Percentiles rank a stretch among this genome's conserved stretches.
These are phyloP conservation scores for Channa argus DNA, from an alignment of 2,113 vertebrate genomes.

Conservation along the genomic window DNA sequence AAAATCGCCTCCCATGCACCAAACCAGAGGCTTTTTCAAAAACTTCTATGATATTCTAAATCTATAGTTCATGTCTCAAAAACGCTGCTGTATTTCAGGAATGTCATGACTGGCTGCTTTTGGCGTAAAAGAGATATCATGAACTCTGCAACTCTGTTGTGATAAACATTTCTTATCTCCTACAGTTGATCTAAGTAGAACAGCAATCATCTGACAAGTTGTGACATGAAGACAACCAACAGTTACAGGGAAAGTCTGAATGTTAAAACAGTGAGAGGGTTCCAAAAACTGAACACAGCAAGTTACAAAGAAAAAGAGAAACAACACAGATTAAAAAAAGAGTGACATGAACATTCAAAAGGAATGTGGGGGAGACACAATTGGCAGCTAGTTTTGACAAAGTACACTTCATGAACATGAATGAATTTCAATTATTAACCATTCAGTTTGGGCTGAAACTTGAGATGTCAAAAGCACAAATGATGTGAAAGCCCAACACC, in stretches of 20 bases:
- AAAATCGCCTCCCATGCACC: background rate
- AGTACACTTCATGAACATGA: constrained; percentile 13
- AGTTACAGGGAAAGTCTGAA: background rate
- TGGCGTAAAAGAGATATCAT: background rate
- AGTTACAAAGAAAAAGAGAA: background rate
- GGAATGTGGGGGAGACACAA: constrained; percentile 17
- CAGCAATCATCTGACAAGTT: constrained; percentile 16
- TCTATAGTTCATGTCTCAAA: background rate
- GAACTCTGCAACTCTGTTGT: background rate
- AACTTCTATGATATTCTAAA: background rate
- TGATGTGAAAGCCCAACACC: background rate
- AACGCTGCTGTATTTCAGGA: background rate
- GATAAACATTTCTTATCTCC: background rate
- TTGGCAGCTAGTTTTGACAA: constrained; percentile 19
- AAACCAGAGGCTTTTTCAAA: background rate
- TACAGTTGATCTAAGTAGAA: constrained; percentile 6
- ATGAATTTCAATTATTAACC: constrained; percentile 15
- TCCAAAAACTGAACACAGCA: background rate
- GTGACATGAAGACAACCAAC: constrained; percentile 7
- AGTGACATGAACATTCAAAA: background rate
- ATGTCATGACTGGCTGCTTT: background rate
- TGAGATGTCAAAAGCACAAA: background rate
- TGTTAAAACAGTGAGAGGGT: constrained; percentile 4
- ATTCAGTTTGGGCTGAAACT: background rate
- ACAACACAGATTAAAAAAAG: background rate